Evolutionary conservation across 2,888 invertebrate genomes (phyloP), one percentile per base, ranked within the genome.

Genomic region (Meiosimyza platycephala): DNA sequence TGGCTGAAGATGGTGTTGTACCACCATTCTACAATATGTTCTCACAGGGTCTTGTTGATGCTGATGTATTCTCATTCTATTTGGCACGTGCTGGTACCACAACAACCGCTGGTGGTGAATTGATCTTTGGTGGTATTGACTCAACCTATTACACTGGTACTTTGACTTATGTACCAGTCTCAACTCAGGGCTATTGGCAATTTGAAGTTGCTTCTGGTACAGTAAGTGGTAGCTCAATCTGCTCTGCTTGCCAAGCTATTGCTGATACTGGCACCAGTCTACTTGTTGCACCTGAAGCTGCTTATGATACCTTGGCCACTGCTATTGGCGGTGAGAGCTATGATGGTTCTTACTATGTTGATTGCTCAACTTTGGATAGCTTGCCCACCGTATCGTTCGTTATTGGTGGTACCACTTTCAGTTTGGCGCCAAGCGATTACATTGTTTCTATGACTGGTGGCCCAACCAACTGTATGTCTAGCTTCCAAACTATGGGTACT

Each of bases 261-360:
- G 97, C 96, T 54, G 96, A 97, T 88, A 96, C 97, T 63, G 97
- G 97, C 81, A 99, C 99, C 78, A 97, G 97, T 71, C 91, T 99
- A 75, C 92, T 99, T 81, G 97, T 94, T 80, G 98, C 96, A 55
- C 98, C 98, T n/a, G 87, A 86, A 1, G 95, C 96, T 85, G 89
- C 97, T 75, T 88, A 88, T 59, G 89, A 88, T 50, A 91, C 98
- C 68, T 97, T 98, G 87, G 87, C 91, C 82, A 89, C 90, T 54
- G 50, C 12, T 9, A 91, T 95, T 77, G 95, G 95, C 50, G 95
- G 92, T 57, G 93, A 76, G 9, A 68, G 79, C 85, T 62, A 15
- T 15, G 67, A 75, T 33, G 67, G 67, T 15, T 54, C 69, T 5
- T 75, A 80, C 85, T 87, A 89, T 79, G 87, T 99, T 70, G 92